Conservation (phyloP, 2,797 vertebrate genomes). For the Cryptoblepharus egeriae region DNA sequence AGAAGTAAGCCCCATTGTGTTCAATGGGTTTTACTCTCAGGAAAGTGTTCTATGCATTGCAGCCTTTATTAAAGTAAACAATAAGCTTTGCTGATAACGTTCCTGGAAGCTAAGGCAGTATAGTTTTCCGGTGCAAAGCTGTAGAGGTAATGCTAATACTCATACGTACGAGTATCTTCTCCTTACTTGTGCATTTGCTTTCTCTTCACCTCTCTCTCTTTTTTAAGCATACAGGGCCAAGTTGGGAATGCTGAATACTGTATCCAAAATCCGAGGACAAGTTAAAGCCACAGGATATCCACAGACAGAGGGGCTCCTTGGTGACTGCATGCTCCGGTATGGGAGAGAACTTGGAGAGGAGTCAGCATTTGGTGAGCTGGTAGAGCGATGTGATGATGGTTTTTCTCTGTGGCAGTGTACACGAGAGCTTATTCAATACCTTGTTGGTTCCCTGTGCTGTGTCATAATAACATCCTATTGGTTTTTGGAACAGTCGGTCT, state of each 20-base stretch:
- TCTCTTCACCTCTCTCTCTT: neutral
- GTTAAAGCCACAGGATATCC: constrained; percentile 91
- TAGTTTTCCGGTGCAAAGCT: neutral
- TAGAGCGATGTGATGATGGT: neutral
- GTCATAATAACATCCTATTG: no score
- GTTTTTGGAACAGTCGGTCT: no score
- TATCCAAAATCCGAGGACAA: constrained; percentile 95
- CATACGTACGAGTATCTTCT: no score
- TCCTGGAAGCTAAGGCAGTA: neutral
- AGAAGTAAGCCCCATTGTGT: no score
- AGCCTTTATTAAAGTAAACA: neutral
- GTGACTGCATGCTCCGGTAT: constrained; percentile 93
- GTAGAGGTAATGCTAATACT: neutral
- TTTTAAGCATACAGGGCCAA: constrained; percentile 89
- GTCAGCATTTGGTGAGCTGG: constrained; percentile 87
- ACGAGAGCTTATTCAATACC: no score
- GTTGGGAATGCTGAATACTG: constrained; percentile 91
- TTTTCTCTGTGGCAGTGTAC: constrained; percentile 21
- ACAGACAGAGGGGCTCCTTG: constrained; percentile 92
- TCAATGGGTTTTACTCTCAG: no score
- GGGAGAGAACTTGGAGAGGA: constrained; percentile 90
- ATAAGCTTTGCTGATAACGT: neutral
- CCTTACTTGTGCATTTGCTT: neutral
- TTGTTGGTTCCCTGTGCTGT: no score
- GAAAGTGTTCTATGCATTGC: no score